Evolutionary conservation across 2,797 vertebrate species (phyloP), one percentile per base, ranked within the genome.

Genomic region (Sebastes iracundus): DNA sequence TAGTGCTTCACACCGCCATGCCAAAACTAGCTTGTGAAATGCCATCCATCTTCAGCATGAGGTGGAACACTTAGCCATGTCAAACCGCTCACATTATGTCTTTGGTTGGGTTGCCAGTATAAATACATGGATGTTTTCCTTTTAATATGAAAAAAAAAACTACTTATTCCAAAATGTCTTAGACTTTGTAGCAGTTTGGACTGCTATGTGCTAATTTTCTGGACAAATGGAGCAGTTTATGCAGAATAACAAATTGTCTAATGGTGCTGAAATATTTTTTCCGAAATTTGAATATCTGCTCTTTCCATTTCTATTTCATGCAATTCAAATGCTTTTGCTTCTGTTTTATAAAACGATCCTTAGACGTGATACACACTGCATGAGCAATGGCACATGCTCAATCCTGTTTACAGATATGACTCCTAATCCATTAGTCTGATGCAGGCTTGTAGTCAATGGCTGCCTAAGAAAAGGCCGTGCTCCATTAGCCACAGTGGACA

Each of bases 401-500:
- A 62, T 80, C 84, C 72, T 81, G 72, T 90, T 92, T 87, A 82
- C 85, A 87, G 63, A 84, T 79, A 75, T 89, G 81, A 85, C 83
- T 92, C 79, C 85, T 88, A 63, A 88, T 90, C 87, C 86, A 92
- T 94, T 93, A 88, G 80, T 75, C 63, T 79, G 82, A 77, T 64
- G 75, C 65, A 58, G 76, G 71, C 84, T 67, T 49, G 68, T 72
- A 84, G 89, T 93, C 85, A 80, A 65, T 88, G 83, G 84, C 84
- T 74, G 86, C 82, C 84, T 69, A 61, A 84, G 73, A 88, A 88
- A 85, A 87, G 67, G 80, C 63, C 1, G 65, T 75, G 93, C 91
- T 87, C 90, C 92, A 94, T 96, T 94, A 92, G 88, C 79, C 78
- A 77, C 64, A 56, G 81, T 56, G 81, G 91, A 86, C 85, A 86